These are phyloP conservation scores for Larimichthys polyactis DNA, from an alignment of 2,113 vertebrate species.

Conservation along the genomic window DNA sequence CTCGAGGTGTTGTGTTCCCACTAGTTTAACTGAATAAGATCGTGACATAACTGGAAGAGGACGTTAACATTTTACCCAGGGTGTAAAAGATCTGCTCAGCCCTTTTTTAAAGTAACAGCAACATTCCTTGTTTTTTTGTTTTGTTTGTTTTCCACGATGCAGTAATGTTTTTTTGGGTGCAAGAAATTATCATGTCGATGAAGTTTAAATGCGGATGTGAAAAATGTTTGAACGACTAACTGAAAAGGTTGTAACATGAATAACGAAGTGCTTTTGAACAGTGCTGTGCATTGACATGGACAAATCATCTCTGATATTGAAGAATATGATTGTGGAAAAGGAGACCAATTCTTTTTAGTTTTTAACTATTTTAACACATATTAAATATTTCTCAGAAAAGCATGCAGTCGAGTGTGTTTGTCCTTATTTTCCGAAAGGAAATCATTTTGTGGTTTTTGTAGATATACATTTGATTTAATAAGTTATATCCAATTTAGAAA, in stretches of 20 bases:
- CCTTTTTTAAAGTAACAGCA: background rate
- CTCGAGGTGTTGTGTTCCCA: background rate
- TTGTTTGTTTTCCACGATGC: background rate
- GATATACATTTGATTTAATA: background rate
- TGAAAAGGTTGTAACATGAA: too few species aligned
- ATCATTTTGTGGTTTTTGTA: background rate
- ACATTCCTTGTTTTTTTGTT: constrained; percentile 6
- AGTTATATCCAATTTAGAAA: too few species aligned
- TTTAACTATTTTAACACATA: constrained; percentile 59
- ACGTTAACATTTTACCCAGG: background rate
- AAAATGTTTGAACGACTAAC: background rate
- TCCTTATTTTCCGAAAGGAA: background rate
- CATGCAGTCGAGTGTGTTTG: background rate
- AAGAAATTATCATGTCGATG: background rate
- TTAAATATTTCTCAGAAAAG: constrained; percentile 31
- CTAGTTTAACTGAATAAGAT: background rate
- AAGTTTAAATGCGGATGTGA: background rate
- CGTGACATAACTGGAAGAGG: background rate
- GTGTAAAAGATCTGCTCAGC: background rate
- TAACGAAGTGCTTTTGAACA: constrained; percentile 26
- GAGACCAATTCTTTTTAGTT: constrained; percentile 35
- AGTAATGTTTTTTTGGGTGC: constrained; percentile 8
- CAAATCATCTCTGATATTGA: constrained; percentile 7
- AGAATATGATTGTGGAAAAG: constrained; percentile 1
- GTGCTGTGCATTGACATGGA: constrained; percentile 36